phyloP scores from a whole-genome alignment of 2,113 vertebrate genomes.

The Oncorhynchus masou region DNA sequence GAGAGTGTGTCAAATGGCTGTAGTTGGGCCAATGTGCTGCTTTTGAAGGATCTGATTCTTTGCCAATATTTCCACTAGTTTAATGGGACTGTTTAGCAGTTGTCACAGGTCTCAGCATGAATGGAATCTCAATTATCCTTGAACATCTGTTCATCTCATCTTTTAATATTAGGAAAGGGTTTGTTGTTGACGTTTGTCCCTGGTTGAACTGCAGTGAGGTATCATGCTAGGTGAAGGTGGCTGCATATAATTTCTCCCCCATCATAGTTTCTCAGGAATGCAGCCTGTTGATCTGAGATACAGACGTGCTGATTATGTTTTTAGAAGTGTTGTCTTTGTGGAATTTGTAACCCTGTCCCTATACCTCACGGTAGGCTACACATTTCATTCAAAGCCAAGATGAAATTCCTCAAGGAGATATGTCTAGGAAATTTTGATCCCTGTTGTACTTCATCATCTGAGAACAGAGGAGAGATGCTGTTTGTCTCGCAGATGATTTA shows the following conservation, averaged over 20 bases:
- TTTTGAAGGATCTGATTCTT: not conserved
- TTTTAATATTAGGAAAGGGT: not conserved
- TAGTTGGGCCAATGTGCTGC: not conserved
- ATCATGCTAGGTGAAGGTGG: not conserved
- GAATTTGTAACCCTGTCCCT: no score
- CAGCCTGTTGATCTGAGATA: not conserved
- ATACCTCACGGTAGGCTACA: no score
- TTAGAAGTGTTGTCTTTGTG: not conserved
- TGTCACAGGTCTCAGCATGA: not conserved
- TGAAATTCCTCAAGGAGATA: not conserved
- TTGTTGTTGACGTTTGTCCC: not conserved
- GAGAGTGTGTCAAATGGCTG: not conserved
- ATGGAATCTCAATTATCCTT: not conserved
- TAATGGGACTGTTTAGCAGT: not conserved
- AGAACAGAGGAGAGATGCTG: not conserved
- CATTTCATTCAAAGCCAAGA: not conserved
- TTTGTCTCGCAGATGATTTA: not conserved
- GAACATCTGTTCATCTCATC: not conserved
- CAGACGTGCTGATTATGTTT: not conserved
- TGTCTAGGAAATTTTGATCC: not conserved
- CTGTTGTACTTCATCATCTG: not conserved
- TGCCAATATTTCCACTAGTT: not conserved
- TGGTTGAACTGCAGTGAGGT: not conserved
- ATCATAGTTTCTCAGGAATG: not conserved
- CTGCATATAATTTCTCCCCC: not conserved